Percentiles rank a stretch among this genome's conserved stretches.
phyloP scores from a whole-genome alignment of 2,113 vertebrate species.

The Trinectes maculatus region DNA sequence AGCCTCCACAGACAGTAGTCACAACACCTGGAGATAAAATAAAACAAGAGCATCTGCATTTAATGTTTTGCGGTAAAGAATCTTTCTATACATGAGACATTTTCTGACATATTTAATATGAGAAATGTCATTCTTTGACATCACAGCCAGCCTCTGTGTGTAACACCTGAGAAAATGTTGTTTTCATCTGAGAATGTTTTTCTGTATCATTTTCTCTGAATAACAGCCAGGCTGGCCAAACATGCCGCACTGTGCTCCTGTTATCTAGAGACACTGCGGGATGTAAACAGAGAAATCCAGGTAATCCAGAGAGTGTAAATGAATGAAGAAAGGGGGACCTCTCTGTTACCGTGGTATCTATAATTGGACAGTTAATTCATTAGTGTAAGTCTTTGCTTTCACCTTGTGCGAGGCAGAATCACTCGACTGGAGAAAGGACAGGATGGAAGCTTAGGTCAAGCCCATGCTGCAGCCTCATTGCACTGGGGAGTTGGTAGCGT shows the following conservation, averaged over 20 bases:
- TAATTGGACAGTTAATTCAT: constrained; percentile 63
- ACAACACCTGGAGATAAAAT: constrained; percentile 16
- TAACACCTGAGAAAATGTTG: background rate
- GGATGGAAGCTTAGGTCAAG: constrained; percentile 34
- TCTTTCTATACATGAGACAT: background rate
- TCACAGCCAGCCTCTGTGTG: background rate
- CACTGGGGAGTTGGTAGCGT: constrained; percentile 33
- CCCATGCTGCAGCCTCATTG: constrained; percentile 33
- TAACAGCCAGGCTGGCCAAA: constrained; percentile 14
- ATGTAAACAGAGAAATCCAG: constrained; percentile 33
- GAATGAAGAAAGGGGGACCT: constrained; percentile 24
- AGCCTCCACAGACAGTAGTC: constrained; percentile 13
- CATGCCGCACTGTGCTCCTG: constrained; percentile 14
- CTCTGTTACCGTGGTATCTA: constrained; percentile 34
- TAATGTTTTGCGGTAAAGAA: constrained; percentile 12
- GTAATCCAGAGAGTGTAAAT: constrained; percentile 16
- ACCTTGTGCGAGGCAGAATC: constrained; percentile 24
- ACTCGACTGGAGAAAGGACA: constrained; percentile 19
- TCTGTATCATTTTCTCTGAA: background rate
- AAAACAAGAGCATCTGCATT: constrained; percentile 1
- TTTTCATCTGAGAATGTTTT: background rate
- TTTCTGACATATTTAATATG: background rate
- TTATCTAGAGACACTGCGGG: constrained; percentile 27
- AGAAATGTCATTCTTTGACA: constrained; percentile 1
- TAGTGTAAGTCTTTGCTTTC: constrained; percentile 42